Evolutionary conservation across 1,140 invertebrate species (phyloP), one percentile per base, ranked within the genome.

Genomic region (Drosophila quadrilineata): DNA sequence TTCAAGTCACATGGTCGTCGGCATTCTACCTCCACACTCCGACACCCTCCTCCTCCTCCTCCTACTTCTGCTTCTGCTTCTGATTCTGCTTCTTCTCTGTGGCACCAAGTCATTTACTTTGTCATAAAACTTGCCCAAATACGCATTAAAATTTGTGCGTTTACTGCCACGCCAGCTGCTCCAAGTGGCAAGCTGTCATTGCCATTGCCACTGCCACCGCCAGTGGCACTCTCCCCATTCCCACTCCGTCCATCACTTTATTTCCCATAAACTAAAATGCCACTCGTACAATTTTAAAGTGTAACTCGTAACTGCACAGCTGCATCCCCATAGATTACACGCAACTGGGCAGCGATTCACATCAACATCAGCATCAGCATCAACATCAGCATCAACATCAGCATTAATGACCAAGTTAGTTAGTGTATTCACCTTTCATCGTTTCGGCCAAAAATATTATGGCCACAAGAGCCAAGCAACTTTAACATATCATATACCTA

Each of bases 121-220:
- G 63, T 45, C 56, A 58, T 71, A 71, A 71, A 71, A 66, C 64
- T 69, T 69, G 45, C 60, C 52, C 52, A 59, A 65, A 65, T 65
- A 65, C 54, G 45, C 62, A 65, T 65, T 65, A 65, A 65, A 65
- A 50, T 59, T 59, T 65, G 36, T 49, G 48, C 64, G 63, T 71
- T 67, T 41, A 70, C 62, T 41, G 28, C 36, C 17, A 6, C 12
- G 62, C 54, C 62, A 65, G 62, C 62, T 65, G 62, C 62, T 62
- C 58, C n/a, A n/a, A 45, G 41, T 10, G 22, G 5, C 10, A 41
- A 28, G 41, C 5, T 43, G 19, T 4, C 21, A 6, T 17, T 19
- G 36, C 16, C 17, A 6, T n/a, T 33, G 1, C 29, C 6, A 10
- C 36, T 6, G 33, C 8, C 33, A 16, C 8, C 36, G 21, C 14